Base-by-base conservation (phyloP, 1,140 invertebrate species). In the Scaptomyza graminum region DNA sequence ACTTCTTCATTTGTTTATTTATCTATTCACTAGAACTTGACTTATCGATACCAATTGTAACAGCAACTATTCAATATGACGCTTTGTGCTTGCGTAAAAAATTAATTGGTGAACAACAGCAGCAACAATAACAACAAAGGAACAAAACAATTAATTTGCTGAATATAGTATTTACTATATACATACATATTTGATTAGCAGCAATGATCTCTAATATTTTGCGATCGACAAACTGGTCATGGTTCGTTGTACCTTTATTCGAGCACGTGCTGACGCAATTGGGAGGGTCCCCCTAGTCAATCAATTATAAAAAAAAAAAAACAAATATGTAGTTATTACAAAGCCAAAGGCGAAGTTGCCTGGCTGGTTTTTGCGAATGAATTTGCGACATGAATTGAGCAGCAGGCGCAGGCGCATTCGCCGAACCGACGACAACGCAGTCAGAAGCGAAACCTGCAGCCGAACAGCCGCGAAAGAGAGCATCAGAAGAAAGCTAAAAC, bases 281-380 rank as follows among this genome's bases (percentile, higher is more conserved):
- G 64, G 34, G 64, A 41, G 37, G 37, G 56, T 39, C 5, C 28
- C 43, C 52, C 25, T 28, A n/a, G n/a, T n/a, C n/a, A n/a, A n/a
- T n/a, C n/a, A n/a, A n/a, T n/a, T n/a, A n/a, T n/a, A 25, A 25
- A 25, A 25, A 25, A 25, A 25, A 46, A 50, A 22, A 41, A 37
- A 37, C 22, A 65, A 65, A 43, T 15, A 34, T 39, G 22, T 16
- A 55, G 41, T 55, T 55, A 34, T 55, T 55, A 34, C 12, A 41
- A 41, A 37, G 52, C 39, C 15, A 65, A 15, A 39, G 39, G 59
- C 41, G 54, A 60, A 72, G 63, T 72, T 72, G 69, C 49, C 55
- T 31, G 69, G 49, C 69, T 67, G 63, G 69, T 72, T 72, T 72
- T 72, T n/a, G n/a, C n/a, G n/a, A n/a, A 31, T 41, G 46, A 12